Evolutionary conservation across 2,888 invertebrate species (phyloP).

Genomic region (Branchellion lobata): DNA sequence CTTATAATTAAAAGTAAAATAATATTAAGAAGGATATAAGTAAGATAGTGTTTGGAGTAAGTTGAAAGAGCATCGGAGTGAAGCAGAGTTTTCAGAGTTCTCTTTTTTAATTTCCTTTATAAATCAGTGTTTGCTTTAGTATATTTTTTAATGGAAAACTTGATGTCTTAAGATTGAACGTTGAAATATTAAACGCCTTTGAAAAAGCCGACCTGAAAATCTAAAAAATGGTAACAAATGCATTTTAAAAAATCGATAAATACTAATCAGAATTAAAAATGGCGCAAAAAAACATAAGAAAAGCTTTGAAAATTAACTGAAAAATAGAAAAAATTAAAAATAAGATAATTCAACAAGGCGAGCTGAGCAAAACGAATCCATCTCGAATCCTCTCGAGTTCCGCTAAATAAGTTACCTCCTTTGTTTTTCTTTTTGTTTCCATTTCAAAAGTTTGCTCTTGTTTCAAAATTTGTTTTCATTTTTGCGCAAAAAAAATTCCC

Average conservation of each 20-base stretch:
- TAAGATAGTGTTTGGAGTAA: too few relatives aligned
- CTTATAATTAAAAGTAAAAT: not conserved
- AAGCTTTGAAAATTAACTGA: not conserved
- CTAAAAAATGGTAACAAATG: too few relatives aligned
- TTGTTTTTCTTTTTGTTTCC: too few relatives aligned
- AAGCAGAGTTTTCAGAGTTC: too few relatives aligned
- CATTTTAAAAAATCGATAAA: too few relatives aligned
- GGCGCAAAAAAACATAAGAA: not conserved
- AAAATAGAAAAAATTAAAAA: not conserved
- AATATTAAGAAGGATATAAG: not conserved
- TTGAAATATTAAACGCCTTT: too few relatives aligned
- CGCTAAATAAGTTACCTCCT: constrained; percentile 5
- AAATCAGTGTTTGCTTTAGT: not conserved
- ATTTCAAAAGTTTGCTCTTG: too few relatives aligned
- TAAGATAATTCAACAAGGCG: not conserved
- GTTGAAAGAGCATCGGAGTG: too few relatives aligned
- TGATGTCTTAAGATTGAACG: too few relatives aligned
- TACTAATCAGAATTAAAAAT: not conserved
- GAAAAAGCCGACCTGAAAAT: too few relatives aligned
- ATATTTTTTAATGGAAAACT: not conserved
- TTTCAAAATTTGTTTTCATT: too few relatives aligned
- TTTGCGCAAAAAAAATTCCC: too few relatives aligned
- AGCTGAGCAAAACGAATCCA: not conserved
- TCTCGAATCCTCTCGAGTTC: constrained; percentile 11
- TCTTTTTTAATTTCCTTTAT: not conserved